Percentiles rank a stretch among this genome's conserved stretches.
Evolutionary conservation across 2,888 invertebrate species (phyloP).

Genomic region (Pristionchus maxplancki): DNA sequence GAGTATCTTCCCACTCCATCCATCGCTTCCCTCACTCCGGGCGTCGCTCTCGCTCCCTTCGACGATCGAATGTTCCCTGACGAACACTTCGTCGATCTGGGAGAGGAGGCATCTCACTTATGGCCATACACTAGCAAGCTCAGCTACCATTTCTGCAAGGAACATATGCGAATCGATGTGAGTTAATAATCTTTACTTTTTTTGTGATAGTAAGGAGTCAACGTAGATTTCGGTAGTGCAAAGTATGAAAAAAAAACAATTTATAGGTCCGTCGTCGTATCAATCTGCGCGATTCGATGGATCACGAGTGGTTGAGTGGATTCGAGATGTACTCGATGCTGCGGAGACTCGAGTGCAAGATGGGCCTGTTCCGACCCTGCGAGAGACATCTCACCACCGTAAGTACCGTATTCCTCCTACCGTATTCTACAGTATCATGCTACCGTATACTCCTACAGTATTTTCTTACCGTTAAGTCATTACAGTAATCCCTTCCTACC

Average conservation of each 20-base stretch:
- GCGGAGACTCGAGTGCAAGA: background rate
- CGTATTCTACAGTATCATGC: background rate
- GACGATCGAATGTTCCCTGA: constrained; percentile 2
- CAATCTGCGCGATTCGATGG: constrained; percentile 20
- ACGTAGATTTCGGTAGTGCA: too few species aligned
- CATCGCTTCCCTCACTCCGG: background rate
- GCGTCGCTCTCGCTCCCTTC: background rate
- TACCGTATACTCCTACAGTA: too few species aligned
- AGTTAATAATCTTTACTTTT: too few species aligned
- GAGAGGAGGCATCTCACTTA: background rate
- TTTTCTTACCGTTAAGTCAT: too few species aligned
- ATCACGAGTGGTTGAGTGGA: constrained; percentile 49
- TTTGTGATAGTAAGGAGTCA: too few species aligned
- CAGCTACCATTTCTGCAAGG: background rate
- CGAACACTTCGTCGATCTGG: background rate
- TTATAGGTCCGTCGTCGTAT: background rate
- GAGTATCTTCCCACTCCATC: background rate
- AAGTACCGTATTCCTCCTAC: background rate
- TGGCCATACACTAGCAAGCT: background rate
- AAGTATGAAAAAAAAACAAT: too few species aligned
- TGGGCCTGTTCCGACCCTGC: constrained; percentile 33
- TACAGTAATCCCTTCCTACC: background rate
- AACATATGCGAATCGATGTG: constrained; percentile 25
- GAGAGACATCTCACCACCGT: constrained; percentile 50
- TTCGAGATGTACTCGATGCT: constrained; percentile 50